Base-by-base conservation (phyloP, 37 sponge, comb jelly and placozoan genomes). In the Spongilla lacustris region DNA sequence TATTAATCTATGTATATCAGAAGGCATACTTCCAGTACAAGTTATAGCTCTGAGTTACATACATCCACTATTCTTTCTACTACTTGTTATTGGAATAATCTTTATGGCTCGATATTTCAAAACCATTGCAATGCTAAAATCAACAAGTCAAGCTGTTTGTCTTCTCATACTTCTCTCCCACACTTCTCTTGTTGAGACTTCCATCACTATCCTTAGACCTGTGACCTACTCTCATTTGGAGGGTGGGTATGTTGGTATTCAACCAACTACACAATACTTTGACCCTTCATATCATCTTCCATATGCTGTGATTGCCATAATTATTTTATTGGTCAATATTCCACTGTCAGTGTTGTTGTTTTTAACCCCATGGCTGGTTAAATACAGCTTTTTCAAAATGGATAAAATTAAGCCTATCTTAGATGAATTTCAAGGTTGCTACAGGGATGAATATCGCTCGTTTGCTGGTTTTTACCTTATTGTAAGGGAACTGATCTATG, bases 381-480 rank as follows among this genome's bases (percentile, higher is more conserved):
- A 67, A 35, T 23, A 32, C 12, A 36, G 24, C 38, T 50, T 25
- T 50, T 29, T 82, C 30, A 83, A 73, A n/a, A 25, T 83, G 33
- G 37, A 74, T 29, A 38, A 75, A 30, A 9, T 88, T 4, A 88
- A 88, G 66, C 89, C 83, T 2, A 36, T 88, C 26, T 34, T 88
- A 14, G 89, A 88, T 83, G 89, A 88, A 67, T 88, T 72, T 58
- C 89, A 88, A 35, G 77, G 83, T 22, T 88, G 89, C 78, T 88
- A 88, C 46, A 71, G 68, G 2, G 37, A 34, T 3, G 26, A 88
- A 26, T 77, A 72, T 69, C 89, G 89, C 68, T 77, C 77, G 68
- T 88, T 88, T 88, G 83, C 83, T 28, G 89, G 89, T 36, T 88
- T 50, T 49, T 88, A 88, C 72, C 68, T 88, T 49, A 37, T 66